A percentile compares a stretch with the other conserved stretches of the same genome.
phyloP scores from a whole-genome alignment of 2,888 invertebrate genomes.

The Drosophila suboccidentalis region DNA sequence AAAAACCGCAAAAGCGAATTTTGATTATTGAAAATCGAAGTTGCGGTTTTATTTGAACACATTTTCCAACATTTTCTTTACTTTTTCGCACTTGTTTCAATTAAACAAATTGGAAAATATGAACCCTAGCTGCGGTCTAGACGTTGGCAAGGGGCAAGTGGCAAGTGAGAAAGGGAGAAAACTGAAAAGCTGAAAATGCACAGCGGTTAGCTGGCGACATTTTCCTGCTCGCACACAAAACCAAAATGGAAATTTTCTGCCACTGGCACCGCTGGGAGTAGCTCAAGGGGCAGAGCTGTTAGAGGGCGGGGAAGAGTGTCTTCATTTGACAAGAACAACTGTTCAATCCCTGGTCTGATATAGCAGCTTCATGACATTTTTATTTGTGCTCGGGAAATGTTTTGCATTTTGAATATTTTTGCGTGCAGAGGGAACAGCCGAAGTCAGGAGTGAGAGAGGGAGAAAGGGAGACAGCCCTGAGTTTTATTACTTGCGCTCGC shows the following conservation, averaged over 20 bases:
- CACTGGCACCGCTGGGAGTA: conserved; percentile 41
- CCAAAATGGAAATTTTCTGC: conserved; percentile 71
- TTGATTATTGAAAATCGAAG: conserved; percentile 74
- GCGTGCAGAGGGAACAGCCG: background rate
- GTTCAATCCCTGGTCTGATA: conserved; percentile 56
- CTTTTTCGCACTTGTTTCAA: conserved; percentile 75
- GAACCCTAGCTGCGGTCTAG: conserved; percentile 58
- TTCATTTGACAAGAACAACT: conserved; percentile 28
- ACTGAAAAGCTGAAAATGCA: conserved; percentile 49
- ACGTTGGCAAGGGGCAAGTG: background rate
- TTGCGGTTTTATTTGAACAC: conserved; percentile 53
- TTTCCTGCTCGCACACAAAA: conserved; percentile 38
- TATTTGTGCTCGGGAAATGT: conserved; percentile 70
- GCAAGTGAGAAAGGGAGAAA: conserved; percentile 4
- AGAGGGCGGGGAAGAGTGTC: background rate
- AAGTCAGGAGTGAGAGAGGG: background rate
- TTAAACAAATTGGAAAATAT: conserved; percentile 81
- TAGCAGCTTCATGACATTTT: conserved; percentile 71
- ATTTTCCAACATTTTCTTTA: conserved; percentile 30
- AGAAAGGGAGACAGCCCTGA: conserved; percentile 7
- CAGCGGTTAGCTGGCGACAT: conserved; percentile 48
- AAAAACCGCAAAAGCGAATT: conserved; percentile 57
- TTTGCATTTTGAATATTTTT: conserved; percentile 79
- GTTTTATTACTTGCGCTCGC: conserved; percentile 52
- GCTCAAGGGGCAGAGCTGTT: background rate